Percentiles rank a stretch among this genome's conserved stretches.
phyloP scores from a whole-genome alignment of 1,140 invertebrate genomes.

The Dendroctonus valens region DNA sequence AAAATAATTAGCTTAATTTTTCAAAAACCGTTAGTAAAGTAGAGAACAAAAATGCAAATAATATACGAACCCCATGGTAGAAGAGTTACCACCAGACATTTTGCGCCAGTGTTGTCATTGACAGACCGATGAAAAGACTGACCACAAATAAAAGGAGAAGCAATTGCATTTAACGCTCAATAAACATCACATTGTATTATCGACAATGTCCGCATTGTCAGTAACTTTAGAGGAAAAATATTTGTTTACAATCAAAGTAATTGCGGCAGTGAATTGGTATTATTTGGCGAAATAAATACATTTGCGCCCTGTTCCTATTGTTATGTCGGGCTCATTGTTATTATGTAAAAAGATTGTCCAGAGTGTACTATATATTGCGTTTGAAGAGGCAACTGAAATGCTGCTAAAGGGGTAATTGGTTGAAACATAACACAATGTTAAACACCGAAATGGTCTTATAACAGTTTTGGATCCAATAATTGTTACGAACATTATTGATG shows the following conservation, averaged over 20 bases:
- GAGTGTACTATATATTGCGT: constrained; percentile 11
- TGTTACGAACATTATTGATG: neutral
- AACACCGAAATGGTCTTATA: no score
- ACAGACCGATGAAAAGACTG: constrained; percentile 33
- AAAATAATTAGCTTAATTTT: neutral
- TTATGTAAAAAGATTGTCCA: constrained; percentile 27
- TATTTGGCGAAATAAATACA: constrained; percentile 28
- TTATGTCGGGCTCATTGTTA: constrained; percentile 25
- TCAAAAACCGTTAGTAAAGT: neutral
- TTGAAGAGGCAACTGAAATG: no score
- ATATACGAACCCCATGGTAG: neutral
- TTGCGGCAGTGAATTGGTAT: constrained; percentile 23
- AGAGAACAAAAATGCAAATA: neutral
- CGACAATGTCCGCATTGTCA: constrained; percentile 44
- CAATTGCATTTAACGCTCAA: constrained; percentile 43
- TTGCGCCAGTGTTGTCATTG: neutral
- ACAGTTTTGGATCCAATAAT: no score
- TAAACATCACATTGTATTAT: constrained; percentile 48
- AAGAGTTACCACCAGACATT: constrained; percentile 2
- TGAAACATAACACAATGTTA: no score
- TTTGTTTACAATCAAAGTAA: constrained; percentile 35
- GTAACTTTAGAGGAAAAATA: constrained; percentile 39
- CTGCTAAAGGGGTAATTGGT: no score
- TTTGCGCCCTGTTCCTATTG: constrained; percentile 29
- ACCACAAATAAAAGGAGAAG: constrained; percentile 31